Conservation (phyloP, 1,140 invertebrate genomes). For the Ladona fulva region DNA sequence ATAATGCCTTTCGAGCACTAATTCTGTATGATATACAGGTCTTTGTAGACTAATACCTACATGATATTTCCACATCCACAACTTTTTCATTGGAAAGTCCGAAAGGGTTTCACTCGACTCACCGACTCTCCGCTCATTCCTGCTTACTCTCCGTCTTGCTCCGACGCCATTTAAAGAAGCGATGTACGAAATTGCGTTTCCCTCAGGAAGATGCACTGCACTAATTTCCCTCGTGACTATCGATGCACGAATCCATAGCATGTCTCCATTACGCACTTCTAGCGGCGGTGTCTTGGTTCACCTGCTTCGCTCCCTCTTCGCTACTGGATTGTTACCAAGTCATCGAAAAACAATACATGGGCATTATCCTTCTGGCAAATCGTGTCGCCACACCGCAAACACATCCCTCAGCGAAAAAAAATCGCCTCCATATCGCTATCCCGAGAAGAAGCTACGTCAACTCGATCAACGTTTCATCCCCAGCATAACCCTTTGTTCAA, state of each 20-base stretch:
- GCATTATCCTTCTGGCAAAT: not conserved
- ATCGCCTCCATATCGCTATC: not conserved
- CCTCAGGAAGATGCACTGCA: no score
- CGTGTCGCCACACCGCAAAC: not conserved
- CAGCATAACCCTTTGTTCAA: not conserved
- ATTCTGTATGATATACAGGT: no score
- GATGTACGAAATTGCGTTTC: no score
- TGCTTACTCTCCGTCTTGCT: no score
- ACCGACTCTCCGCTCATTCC: no score
- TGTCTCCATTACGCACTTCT: not conserved
- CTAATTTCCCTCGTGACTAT: not conserved
- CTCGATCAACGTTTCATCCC: not conserved
- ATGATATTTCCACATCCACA: no score
- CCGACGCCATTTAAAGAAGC: no score
- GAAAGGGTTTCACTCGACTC: no score
- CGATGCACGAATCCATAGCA: not conserved
- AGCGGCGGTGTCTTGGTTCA: not conserved
- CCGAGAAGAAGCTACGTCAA: not conserved
- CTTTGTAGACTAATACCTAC: no score
- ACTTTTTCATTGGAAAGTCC: no score
- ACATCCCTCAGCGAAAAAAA: not conserved
- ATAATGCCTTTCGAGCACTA: no score
- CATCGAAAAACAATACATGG: slow-evolving; percentile 5
- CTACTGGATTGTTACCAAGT: not conserved
- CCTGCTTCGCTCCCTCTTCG: not conserved